A percentile compares a stretch with the other conserved stretches of the same genome.
phyloP scores from a whole-genome alignment of 1,140 invertebrate species.

The Hermetia illucens region DNA sequence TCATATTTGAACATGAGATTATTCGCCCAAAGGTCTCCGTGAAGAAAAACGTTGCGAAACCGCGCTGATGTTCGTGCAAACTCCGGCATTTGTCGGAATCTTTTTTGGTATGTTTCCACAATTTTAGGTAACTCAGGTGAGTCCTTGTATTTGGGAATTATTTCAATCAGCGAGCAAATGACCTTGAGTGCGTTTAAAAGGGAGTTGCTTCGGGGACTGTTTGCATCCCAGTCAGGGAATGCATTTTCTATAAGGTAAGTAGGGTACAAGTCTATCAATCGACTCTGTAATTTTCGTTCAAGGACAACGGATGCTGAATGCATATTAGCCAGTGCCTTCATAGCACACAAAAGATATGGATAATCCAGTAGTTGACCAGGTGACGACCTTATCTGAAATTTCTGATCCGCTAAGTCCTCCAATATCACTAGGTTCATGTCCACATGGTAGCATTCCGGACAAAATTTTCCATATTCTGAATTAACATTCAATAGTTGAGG shows the following conservation, averaged over 20 bases:
- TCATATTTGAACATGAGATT: constrained; percentile 19
- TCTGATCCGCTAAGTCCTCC: background rate
- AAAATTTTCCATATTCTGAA: too few species aligned
- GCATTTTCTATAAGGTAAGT: background rate
- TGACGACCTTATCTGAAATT: background rate
- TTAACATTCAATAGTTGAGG: background rate
- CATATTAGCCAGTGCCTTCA: background rate
- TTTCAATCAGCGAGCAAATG: background rate
- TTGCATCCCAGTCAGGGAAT: background rate
- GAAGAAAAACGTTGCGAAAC: background rate
- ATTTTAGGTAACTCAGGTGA: background rate
- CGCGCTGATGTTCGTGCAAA: background rate
- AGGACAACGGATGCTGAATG: background rate
- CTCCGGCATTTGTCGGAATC: background rate
- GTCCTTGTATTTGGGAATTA: background rate
- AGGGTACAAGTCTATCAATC: background rate
- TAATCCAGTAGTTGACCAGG: background rate
- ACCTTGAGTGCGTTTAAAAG: background rate
- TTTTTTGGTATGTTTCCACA: background rate
- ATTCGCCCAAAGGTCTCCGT: background rate
- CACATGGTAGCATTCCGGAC: background rate
- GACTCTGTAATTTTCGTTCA: background rate
- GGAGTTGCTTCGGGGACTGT: background rate
- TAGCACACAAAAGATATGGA: background rate
- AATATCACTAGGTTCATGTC: background rate